Conservation (phyloP, 2,888 invertebrate species). For the Scaptomyza caliginosa region DNA sequence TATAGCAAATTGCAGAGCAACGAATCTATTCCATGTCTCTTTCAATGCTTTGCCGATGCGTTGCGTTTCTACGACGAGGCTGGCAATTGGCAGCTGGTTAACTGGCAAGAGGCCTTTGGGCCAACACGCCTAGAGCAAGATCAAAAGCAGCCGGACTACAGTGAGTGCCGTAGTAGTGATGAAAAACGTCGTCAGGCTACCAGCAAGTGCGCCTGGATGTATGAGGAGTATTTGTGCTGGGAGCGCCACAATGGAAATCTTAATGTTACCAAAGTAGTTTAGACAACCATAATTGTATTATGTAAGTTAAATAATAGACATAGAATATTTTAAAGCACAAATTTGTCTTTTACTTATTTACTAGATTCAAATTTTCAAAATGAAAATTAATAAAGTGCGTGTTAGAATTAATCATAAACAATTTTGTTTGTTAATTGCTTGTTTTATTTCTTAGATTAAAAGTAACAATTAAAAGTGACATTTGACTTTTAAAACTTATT, state of each 20-base stretch:
- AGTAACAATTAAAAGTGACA: background rate
- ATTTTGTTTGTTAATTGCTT: background rate
- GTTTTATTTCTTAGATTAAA: background rate
- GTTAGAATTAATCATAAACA: background rate
- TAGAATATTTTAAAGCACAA: too few relatives aligned
- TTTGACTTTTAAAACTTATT: background rate
- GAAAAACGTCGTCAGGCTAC: slow-evolving; percentile 29
- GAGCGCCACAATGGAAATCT: slow-evolving; percentile 70
- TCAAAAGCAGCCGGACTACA: slow-evolving; percentile 27
- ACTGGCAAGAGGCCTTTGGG: slow-evolving; percentile 80
- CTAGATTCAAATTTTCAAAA: too few relatives aligned
- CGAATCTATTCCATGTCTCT: slow-evolving; percentile 78
- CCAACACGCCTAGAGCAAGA: slow-evolving; percentile 54
- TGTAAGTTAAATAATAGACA: background rate
- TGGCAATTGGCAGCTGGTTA: slow-evolving; percentile 69
- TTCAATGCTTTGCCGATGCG: slow-evolving; percentile 76
- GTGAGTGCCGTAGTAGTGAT: slow-evolving; percentile 50
- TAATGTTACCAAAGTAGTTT: slow-evolving; percentile 9
- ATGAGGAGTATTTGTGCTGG: slow-evolving; percentile 80
- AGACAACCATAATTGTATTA: slow-evolving; percentile 5
- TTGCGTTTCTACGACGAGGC: slow-evolving; percentile 63
- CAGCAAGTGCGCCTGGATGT: slow-evolving; percentile 78
- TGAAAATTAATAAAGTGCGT: background rate
- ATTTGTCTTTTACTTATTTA: too few relatives aligned
- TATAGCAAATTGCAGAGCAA: slow-evolving; percentile 65